Conservation (phyloP, 1,140 invertebrate genomes). For the Asobara japonica region DNA sequence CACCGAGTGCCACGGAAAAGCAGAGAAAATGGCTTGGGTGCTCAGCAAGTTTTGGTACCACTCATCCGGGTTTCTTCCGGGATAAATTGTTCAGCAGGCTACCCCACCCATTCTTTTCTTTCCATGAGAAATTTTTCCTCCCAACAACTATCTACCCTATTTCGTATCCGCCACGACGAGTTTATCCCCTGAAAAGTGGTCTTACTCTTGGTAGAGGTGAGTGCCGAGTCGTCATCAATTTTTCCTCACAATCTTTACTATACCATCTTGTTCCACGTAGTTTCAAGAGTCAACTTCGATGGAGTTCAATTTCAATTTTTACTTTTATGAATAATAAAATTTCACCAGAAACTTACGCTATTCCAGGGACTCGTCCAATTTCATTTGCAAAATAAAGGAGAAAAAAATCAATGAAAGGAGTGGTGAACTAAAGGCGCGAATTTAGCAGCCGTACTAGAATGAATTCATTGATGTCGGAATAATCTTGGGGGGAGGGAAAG, state of each 20-base stretch:
- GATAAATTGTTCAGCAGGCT: constrained; percentile 18
- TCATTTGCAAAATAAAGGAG: background rate
- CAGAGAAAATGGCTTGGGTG: constrained; percentile 18
- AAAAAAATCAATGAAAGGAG: background rate
- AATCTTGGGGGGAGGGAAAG: background rate
- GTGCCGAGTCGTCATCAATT: background rate
- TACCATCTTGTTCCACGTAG: background rate
- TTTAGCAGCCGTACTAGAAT: background rate
- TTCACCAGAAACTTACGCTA: background rate
- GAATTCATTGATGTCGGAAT: background rate
- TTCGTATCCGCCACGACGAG: background rate
- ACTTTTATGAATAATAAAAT: background rate
- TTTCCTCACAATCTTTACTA: background rate
- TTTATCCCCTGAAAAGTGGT: constrained; percentile 2
- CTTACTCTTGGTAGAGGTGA: background rate
- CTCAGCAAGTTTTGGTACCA: constrained; percentile 31
- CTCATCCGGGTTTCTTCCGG: constrained; percentile 26
- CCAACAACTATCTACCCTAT: background rate
- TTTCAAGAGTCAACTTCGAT: background rate
- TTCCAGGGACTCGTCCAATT: background rate
- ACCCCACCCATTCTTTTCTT: background rate
- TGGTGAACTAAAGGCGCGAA: background rate
- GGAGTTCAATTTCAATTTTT: background rate
- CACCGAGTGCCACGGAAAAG: constrained; percentile 15
- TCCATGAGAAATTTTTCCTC: background rate